These are phyloP conservation scores for Lepilemur ruficaudatus DNA, from an alignment of 2,797 vertebrate species.

Conservation along the genomic window DNA sequence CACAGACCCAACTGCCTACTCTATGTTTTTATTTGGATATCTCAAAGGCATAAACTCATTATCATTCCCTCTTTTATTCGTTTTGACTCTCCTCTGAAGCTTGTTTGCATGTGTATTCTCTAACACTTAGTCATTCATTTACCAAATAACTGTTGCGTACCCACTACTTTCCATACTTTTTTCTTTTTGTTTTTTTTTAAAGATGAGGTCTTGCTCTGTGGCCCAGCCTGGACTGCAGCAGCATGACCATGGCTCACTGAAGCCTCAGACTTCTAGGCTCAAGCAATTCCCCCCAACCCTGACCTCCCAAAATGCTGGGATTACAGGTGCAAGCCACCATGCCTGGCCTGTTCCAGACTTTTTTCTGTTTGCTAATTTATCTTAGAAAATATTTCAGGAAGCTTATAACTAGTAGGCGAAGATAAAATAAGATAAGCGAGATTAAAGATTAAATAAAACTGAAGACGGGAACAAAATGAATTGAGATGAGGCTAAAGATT, in stretches of 20 bases:
- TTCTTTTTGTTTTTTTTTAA: not conserved
- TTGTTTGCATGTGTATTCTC: not conserved
- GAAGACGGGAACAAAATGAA: not conserved
- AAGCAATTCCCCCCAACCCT: not conserved
- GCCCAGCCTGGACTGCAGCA: not conserved
- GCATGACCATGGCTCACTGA: not conserved
- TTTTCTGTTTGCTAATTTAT: not conserved
- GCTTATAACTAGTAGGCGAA: not conserved
- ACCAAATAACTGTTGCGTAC: not conserved
- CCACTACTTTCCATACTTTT: not conserved
- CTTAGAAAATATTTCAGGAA: not conserved
- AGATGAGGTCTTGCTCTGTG: not conserved
- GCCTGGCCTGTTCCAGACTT: not conserved
- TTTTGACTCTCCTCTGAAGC: not conserved
- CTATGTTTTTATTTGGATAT: not conserved
- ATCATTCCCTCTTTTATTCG: not conserved
- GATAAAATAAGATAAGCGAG: not conserved
- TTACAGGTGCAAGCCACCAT: not conserved
- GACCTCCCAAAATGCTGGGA: not conserved
- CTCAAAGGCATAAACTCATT: not conserved
- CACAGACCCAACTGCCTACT: not conserved
- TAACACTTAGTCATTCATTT: not conserved
- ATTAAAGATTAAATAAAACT: constrained; percentile 7
- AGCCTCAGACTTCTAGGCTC: not conserved
- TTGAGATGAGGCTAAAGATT: not conserved